Evolutionary conservation across 2,797 vertebrate genomes (phyloP), one percentile per base, ranked within the genome.

Genomic region (Apogon talboti): DNA sequence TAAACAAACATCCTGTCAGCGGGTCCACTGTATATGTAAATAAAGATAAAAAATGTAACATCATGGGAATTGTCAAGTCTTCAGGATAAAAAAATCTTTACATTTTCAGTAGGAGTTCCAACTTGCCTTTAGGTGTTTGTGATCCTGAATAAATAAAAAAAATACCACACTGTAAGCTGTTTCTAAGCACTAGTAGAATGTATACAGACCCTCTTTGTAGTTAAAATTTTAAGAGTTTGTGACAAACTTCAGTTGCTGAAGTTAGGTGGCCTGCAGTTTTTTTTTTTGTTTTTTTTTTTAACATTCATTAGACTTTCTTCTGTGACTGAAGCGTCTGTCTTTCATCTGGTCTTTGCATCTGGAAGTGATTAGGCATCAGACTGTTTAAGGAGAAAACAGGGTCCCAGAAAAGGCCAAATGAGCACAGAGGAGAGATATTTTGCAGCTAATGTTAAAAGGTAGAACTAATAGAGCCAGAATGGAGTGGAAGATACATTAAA

Each of bases 271-370:
- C 66, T 62, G 53, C 28, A 7, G 63, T 71, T 74, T 57, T 60
- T 73, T 52, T 18, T 18, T 11, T 37, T 47, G 70, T 74, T 60
- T 53, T 40, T 53, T 50, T 52, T 18, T 18, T 11, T 37, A 66
- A 71, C 66, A 80, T 84, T 87, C 79, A 85, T 87, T 76, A 68
- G 66, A 73, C 61, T 79, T 84, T 84, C 57, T 53, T 69, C 66
- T 74, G 62, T 78, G 85, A 79, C 61, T 58, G 63, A 72, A 71
- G 78, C 50, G 62, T 79, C 84, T 88, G 89, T 87, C 90, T 93
- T 92, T 94, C 89, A 93, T 93, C 89, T 87, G 66, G 74, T 71
- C 53, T 45, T 30, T 14, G 6, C 92, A 92, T 92, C 93, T 95
- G 93, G 91, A 86, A 84, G 77, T 62, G 77, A 91, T 94, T 93